These are phyloP conservation scores for Callyntrura sp. DNA, from an alignment of 2,888 invertebrate species.

Conservation along the genomic window DNA sequence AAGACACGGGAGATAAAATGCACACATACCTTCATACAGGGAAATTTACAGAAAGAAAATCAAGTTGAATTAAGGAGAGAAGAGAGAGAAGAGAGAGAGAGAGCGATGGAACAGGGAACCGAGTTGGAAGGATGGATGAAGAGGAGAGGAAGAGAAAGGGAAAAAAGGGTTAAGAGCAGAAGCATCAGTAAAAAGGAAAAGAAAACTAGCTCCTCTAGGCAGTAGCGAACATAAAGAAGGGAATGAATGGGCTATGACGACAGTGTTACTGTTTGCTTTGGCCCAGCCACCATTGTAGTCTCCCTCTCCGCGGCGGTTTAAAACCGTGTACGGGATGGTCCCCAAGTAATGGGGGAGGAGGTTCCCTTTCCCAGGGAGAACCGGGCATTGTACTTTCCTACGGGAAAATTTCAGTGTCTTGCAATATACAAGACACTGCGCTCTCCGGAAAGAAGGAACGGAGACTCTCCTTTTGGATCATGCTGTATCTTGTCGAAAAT, in stretches of 20 bases:
- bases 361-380: too few species aligned
- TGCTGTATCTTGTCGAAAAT: too few species aligned
- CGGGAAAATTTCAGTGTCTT: too few species aligned
- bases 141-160: not conserved
- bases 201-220: not conserved
- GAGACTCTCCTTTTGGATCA: not conserved
- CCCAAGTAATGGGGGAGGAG: too few species aligned
- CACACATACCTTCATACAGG: not conserved
- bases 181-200: not conserved
- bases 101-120: not conserved
- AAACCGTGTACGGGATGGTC: too few species aligned
- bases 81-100: slow-evolving; percentile 12
- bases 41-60: slow-evolving; percentile 15
- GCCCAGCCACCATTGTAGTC: slow-evolving; percentile 4
- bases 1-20: not conserved
- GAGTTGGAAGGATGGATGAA: slow-evolving; percentile 24
- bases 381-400: too few species aligned
- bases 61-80: slow-evolving; percentile 55
- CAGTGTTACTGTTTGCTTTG: slow-evolving; percentile 29
- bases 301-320: too few species aligned
- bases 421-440: too few species aligned
- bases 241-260: slow-evolving; percentile 24
- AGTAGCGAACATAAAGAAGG: slow-evolving; percentile 4
- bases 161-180: slow-evolving; percentile 32
- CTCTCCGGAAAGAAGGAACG: not conserved